These are phyloP conservation scores for Phania funesta DNA, from an alignment of 2,888 invertebrate species.

Conservation along the genomic window DNA sequence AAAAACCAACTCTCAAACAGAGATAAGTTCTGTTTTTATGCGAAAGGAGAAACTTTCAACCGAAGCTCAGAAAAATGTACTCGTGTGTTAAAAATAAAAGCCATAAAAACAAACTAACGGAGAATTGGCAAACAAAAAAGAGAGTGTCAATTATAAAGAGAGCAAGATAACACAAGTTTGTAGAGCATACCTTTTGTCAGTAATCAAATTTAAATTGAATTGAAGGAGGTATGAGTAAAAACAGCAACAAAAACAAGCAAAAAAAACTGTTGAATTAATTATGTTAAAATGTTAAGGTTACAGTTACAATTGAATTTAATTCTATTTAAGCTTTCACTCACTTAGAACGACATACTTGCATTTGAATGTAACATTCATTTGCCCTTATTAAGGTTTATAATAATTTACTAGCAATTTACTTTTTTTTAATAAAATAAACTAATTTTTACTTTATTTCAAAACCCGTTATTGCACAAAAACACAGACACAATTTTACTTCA, in stretches of 20 bases:
- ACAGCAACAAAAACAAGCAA: slow-evolving; percentile 3
- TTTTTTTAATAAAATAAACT: slow-evolving; percentile 1
- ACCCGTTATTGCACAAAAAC: slow-evolving; percentile 11
- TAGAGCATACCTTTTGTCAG: slow-evolving; percentile 54
- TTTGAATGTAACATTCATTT: not conserved
- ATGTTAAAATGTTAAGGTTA: slow-evolving; percentile 64
- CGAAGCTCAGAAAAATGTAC: slow-evolving; percentile 25
- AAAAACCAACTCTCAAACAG: slow-evolving; percentile 1
- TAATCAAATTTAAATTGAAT: slow-evolving; percentile 38
- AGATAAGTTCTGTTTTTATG: not conserved
- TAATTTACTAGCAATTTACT: not conserved
- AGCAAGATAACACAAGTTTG: slow-evolving; percentile 10
- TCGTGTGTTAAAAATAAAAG: not conserved
- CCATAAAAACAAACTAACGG: not conserved
- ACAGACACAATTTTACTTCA: not conserved
- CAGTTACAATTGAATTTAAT: slow-evolving; percentile 33
- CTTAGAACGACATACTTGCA: not conserved
- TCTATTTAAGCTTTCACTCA: slow-evolving; percentile 13
- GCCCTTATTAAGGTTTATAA: not conserved
- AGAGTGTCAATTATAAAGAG: slow-evolving; percentile 1
- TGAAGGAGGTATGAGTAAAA: slow-evolving; percentile 1
- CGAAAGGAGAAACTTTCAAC: slow-evolving; percentile 30
- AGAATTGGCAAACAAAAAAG: not conserved
- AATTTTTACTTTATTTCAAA: slow-evolving; percentile 1
- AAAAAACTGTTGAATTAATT: slow-evolving; percentile 66